Percentiles rank a stretch among this genome's conserved stretches.
Conservation (phyloP, 2,113 vertebrate species). For the Dascyllus trimaculatus region DNA sequence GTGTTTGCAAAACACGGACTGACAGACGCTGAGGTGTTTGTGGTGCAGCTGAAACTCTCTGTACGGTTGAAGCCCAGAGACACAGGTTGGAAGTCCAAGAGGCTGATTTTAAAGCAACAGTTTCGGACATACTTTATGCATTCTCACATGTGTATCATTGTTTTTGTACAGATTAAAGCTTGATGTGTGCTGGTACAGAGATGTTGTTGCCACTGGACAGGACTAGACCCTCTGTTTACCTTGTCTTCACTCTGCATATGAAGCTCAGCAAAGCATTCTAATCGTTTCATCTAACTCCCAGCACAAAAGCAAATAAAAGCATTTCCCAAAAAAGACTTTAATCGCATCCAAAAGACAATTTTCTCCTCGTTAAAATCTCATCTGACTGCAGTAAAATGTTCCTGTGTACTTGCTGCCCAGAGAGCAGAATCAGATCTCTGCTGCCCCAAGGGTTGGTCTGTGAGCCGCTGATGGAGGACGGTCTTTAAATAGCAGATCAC, state of each 20-base stretch:
- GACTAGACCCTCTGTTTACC: too few species aligned
- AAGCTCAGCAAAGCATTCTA: not conserved
- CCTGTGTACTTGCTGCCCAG: not conserved
- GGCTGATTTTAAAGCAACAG: too few species aligned
- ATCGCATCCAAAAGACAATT: not conserved
- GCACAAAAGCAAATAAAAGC: not conserved
- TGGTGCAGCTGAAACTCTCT: conserved; percentile 24
- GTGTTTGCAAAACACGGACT: conserved; percentile 59
- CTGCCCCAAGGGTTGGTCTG: not conserved
- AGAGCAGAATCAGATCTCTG: conserved; percentile 21
- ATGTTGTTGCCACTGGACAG: not conserved
- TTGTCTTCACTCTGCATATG: too few species aligned
- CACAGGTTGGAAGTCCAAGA: not conserved
- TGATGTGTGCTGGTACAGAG: not conserved
- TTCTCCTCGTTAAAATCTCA: not conserved
- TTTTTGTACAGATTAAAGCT: too few species aligned
- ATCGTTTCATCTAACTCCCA: not conserved
- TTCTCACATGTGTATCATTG: too few species aligned
- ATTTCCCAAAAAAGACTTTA: not conserved
- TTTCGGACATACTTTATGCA: too few species aligned
- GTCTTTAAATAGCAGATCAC: not conserved
- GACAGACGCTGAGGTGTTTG: conserved; percentile 27
- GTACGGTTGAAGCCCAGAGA: too few species aligned
- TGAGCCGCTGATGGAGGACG: conserved; percentile 18
- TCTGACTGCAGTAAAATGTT: not conserved